A percentile compares a stretch with the other conserved stretches of the same genome.
These are phyloP conservation scores for Daktulosphaira vitifoliae DNA, from an alignment of 1,140 invertebrate genomes.

Conservation along the genomic window DNA sequence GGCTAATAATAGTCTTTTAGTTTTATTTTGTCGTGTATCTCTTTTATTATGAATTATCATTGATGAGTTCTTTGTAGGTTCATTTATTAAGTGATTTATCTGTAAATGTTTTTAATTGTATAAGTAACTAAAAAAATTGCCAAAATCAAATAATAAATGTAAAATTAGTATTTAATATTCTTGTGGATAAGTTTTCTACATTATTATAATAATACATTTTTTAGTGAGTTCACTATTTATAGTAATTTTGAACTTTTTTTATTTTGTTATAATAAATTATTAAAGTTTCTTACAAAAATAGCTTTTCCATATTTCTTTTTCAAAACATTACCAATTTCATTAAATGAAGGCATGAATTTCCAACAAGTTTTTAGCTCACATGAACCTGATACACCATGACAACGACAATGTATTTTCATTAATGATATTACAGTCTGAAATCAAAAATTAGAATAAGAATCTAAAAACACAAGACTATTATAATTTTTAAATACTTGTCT, in stretches of 20 bases:
- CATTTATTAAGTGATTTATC: not conserved
- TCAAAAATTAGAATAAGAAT: conserved; percentile 7
- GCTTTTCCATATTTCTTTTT: conserved; percentile 76
- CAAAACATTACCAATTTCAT: conserved; percentile 69
- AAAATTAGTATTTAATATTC: no score
- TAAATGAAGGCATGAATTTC: conserved; percentile 77
- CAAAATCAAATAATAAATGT: no score
- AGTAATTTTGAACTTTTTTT: no score
- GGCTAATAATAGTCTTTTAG: not conserved
- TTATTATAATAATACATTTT: no score
- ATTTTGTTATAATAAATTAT: conserved; percentile 9
- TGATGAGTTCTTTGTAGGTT: not conserved
- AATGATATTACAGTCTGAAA: conserved; percentile 49
- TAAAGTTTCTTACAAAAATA: conserved; percentile 42
- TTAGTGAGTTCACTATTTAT: no score
- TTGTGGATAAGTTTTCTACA: no score
- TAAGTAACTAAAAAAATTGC: no score
- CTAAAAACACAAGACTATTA: no score
- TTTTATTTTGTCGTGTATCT: not conserved
- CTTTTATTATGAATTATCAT: not conserved
- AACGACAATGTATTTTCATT: conserved; percentile 67
- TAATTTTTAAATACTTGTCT: conserved; percentile 60
- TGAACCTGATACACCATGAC: conserved; percentile 89
- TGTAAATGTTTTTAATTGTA: not conserved
- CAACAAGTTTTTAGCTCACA: conserved; percentile 92